Percentiles rank a stretch among this genome's conserved stretches.
phyloP scores from a whole-genome alignment of 2,888 invertebrate species.

The Drosophila birchii region DNA sequence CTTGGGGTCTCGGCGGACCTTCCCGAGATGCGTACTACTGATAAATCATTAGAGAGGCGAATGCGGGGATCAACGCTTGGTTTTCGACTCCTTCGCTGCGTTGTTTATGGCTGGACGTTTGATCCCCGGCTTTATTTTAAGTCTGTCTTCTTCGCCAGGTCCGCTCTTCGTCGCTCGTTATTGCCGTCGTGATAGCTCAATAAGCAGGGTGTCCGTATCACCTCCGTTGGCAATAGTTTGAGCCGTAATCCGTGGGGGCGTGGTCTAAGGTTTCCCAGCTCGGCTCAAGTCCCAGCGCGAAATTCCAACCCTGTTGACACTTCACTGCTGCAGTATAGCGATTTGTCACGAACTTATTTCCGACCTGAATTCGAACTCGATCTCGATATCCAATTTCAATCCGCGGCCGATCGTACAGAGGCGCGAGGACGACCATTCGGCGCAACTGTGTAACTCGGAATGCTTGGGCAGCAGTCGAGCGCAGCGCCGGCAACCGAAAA shows the following conservation, averaged over 20 bases:
- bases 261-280: neutral
- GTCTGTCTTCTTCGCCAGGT: neutral
- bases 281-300: neutral
- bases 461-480: slow-evolving; percentile 52
- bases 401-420: slow-evolving; percentile 36
- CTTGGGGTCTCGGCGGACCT: slow-evolving; percentile 23
- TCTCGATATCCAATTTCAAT: slow-evolving; percentile 41
- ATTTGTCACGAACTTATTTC: slow-evolving; percentile 41
- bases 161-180: neutral
- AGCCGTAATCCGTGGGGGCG: slow-evolving; percentile 8
- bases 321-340: neutral
- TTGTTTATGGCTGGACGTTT: slow-evolving; percentile 19
- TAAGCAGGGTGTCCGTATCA: slow-evolving; percentile 33
- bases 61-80: slow-evolving; percentile 37
- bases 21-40: slow-evolving; percentile 60
- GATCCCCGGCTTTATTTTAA: slow-evolving; percentile 1
- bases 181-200: slow-evolving; percentile 55
- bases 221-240: slow-evolving; percentile 10
- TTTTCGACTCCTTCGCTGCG: slow-evolving; percentile 18
- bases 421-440: slow-evolving; percentile 70
- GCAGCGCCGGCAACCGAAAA: slow-evolving; percentile 24
- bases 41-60: slow-evolving; percentile 67
- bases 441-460: slow-evolving; percentile 69
- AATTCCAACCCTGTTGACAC: slow-evolving; percentile 28
- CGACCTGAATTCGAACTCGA: slow-evolving; percentile 37